Percentiles rank a stretch among this genome's conserved stretches.
phyloP scores from a whole-genome alignment of 2,113 vertebrate genomes.

The Podocnemis expansa region DNA sequence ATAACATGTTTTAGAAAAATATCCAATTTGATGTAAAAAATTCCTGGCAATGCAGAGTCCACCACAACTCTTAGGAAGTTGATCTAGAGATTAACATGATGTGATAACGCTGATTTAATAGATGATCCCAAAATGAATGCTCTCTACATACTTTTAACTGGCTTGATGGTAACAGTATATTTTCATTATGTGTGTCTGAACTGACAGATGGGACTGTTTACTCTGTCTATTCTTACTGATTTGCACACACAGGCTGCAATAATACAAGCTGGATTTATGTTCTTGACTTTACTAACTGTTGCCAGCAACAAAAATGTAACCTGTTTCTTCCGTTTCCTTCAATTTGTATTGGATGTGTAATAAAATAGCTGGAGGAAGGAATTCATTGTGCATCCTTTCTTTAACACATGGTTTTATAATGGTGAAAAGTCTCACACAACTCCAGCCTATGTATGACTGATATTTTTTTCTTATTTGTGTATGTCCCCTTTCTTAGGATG shows the following conservation, averaged over 20 bases:
- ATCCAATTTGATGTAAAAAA: neutral
- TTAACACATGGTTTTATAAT: neutral
- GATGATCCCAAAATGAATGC: slow-evolving; percentile 60
- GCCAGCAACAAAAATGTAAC: slow-evolving; percentile 54
- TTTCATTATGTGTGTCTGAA: slow-evolving; percentile 71
- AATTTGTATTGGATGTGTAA: slow-evolving; percentile 55
- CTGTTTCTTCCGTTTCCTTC: slow-evolving; percentile 39
- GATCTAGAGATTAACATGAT: neutral
- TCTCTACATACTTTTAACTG: slow-evolving; percentile 58
- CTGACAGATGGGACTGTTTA: slow-evolving; percentile 75
- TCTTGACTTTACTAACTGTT: slow-evolving; percentile 63
- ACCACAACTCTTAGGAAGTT: neutral
- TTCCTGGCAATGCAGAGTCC: neutral
- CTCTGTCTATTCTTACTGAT: slow-evolving; percentile 69
- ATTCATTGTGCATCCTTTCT: neutral
- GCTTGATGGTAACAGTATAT: slow-evolving; percentile 68
- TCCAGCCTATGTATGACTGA: neutral
- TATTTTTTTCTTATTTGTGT: neutral
- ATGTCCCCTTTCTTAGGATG: slow-evolving; percentile 82
- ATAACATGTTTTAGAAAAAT: neutral
- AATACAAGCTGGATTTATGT: slow-evolving; percentile 71
- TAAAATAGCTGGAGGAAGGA: slow-evolving; percentile 18
- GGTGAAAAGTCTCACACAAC: neutral
- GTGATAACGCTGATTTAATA: slow-evolving; percentile 46
- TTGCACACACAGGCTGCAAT: slow-evolving; percentile 72